Conservation (phyloP, 1,140 invertebrate genomes). For the Cyphomyrmex costatus region DNA sequence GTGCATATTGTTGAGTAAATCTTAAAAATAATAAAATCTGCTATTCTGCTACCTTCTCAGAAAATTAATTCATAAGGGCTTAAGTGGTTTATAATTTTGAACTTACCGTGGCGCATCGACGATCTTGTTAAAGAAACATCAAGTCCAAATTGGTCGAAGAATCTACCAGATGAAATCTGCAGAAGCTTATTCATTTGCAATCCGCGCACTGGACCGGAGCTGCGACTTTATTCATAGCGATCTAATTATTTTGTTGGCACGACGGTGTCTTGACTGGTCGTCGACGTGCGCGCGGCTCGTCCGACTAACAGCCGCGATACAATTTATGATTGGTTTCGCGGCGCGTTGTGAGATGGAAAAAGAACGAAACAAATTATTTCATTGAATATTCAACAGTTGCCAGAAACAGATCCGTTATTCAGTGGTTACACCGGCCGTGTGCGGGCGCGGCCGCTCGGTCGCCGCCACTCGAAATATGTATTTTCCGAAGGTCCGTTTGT, state of each 20-base stretch:
- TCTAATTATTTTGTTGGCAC: slow-evolving; percentile 48
- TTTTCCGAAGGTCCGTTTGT: slow-evolving; percentile 45
- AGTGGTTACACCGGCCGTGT: slow-evolving; percentile 54
- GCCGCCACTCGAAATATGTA: slow-evolving; percentile 54
- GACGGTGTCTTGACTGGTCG: slow-evolving; percentile 53
- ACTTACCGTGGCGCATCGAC: background rate
- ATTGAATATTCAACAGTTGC: slow-evolving; percentile 66
- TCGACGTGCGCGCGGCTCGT: slow-evolving; percentile 30
- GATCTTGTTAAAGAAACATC: background rate
- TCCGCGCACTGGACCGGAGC: background rate
- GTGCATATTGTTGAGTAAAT: no score
- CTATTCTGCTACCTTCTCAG: background rate
- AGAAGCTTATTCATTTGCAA: slow-evolving; percentile 30
- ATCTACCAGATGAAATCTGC: slow-evolving; percentile 11
- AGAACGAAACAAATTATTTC: slow-evolving; percentile 64
- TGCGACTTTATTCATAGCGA: slow-evolving; percentile 50
- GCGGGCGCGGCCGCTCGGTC: slow-evolving; percentile 2
- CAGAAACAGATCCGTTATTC: slow-evolving; percentile 66
- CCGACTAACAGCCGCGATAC: slow-evolving; percentile 52
- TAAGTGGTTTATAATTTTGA: background rate
- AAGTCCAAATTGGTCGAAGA: background rate
- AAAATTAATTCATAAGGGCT: background rate
- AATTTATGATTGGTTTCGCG: slow-evolving; percentile 61
- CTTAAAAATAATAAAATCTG: slow-evolving; percentile 3
- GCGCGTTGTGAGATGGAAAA: slow-evolving; percentile 43